Conservation (phyloP, 2,797 vertebrate species). For the Propithecus perrieri region DNA sequence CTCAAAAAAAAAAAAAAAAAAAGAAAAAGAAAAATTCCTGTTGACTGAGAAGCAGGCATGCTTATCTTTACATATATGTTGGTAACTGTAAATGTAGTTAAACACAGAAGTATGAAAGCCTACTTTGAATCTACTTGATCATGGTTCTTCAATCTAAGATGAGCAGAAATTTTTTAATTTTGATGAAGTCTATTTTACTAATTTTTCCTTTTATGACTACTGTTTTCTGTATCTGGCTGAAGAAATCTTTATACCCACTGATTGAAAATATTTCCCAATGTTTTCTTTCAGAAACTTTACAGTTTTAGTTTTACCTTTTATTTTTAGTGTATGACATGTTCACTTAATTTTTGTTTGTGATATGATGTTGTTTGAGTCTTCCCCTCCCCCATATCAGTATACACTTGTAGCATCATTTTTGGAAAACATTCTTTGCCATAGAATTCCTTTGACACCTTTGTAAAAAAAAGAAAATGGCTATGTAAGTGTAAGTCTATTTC, state of each 20-base stretch:
- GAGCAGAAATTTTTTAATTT: constrained; percentile 45
- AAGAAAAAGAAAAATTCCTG: neutral
- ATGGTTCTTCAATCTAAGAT: neutral
- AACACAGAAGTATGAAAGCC: neutral
- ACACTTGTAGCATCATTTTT: neutral
- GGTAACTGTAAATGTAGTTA: constrained; percentile 15
- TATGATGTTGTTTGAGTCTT: neutral
- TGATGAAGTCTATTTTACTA: neutral
- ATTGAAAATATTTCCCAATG: neutral
- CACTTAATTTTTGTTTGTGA: neutral
- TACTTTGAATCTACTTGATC: neutral
- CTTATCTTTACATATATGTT: neutral
- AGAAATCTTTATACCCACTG: neutral
- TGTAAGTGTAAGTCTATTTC: neutral
- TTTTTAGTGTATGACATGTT: neutral
- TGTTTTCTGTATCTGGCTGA: neutral
- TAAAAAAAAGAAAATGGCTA: neutral
- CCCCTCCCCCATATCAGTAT: neutral
- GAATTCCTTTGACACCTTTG: neutral
- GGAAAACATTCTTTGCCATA: neutral
- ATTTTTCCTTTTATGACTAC: constrained; percentile 26
- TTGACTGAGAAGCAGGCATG: neutral
- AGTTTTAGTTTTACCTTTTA: neutral
- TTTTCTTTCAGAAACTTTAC: constrained; percentile 5
- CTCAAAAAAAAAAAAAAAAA: too few relatives aligned